A percentile compares a stretch with the other conserved stretches of the same genome.
phyloP scores from a whole-genome alignment of 1,140 invertebrate species.

The Cydia amplana region DNA sequence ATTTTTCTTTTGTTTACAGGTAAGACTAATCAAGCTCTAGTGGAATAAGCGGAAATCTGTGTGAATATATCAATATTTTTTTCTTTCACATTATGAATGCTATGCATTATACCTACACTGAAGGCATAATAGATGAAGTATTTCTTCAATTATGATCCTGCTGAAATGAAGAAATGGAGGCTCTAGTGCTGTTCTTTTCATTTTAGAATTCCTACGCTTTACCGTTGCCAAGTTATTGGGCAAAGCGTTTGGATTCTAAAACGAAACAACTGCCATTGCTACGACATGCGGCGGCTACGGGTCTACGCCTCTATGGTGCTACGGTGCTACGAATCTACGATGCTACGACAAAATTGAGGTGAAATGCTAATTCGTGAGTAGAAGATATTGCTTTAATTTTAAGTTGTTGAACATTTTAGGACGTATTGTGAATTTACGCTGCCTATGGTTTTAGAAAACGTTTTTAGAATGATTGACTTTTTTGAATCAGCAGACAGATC shows the following conservation, averaged over 20 bases:
- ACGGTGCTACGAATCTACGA: slow-evolving; percentile 30
- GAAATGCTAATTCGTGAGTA: slow-evolving; percentile 5
- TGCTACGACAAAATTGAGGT: slow-evolving; percentile 17
- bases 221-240: slow-evolving; percentile 77
- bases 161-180: neutral
- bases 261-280: slow-evolving; percentile 57
- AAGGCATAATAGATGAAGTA: slow-evolving; percentile 33
- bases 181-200: slow-evolving; percentile 52
- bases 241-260: slow-evolving; percentile 80
- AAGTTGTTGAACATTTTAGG: neutral
- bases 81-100: neutral
- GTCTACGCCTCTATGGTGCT: slow-evolving; percentile 29
- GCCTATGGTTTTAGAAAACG: neutral
- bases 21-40: neutral
- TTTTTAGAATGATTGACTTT: too few relatives aligned
- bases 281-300: slow-evolving; percentile 16
- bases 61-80: neutral
- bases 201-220: slow-evolving; percentile 80
- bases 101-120: slow-evolving; percentile 3
- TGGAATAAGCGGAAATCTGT: neutral
- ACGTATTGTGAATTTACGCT: neutral
- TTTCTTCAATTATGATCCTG: slow-evolving; percentile 6
- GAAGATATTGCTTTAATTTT: neutral
- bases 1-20: neutral
- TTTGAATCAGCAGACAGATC: too few relatives aligned